phyloP scores from a whole-genome alignment of 2,113 vertebrate genomes.

The Oncorhynchus tshawytscha region DNA sequence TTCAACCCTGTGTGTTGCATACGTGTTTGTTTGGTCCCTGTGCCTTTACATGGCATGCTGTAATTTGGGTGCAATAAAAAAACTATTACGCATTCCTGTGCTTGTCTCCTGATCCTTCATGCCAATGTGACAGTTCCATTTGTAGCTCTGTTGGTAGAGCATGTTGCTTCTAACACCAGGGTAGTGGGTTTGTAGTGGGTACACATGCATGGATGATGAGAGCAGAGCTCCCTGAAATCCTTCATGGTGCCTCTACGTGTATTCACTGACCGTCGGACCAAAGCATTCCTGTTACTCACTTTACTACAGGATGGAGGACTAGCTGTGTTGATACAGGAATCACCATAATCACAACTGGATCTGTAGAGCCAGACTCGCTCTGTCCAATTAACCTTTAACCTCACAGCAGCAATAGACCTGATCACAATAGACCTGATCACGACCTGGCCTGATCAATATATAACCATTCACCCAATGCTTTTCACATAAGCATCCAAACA shows the following conservation, averaged over 20 bases:
- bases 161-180: no score
- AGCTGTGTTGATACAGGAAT: constrained; percentile 25
- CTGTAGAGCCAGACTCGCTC: constrained; percentile 19
- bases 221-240: constrained; percentile 41
- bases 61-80: no score
- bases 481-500: constrained; percentile 2
- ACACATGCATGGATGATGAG: not conserved
- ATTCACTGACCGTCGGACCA: constrained; percentile 23
- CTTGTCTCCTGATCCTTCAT: no score
- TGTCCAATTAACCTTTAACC: constrained; percentile 11
- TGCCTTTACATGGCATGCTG: no score
- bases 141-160: no score
- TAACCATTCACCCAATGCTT: constrained; percentile 13
- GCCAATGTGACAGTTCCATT: no score
- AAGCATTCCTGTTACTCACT: constrained; percentile 44
- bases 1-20: no score
- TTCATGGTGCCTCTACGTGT: constrained; percentile 21
- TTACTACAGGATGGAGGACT: constrained; percentile 18
- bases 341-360: constrained; percentile 24
- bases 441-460: constrained; percentile 19
- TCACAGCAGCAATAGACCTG: not conserved
- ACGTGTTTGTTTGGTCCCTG: no score
- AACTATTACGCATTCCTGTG: no score
- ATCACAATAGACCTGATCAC: not conserved
- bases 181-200: no score